These are phyloP conservation scores for Nephrotoma appendiculata DNA, from an alignment of 2,888 invertebrate species.

Conservation along the genomic window DNA sequence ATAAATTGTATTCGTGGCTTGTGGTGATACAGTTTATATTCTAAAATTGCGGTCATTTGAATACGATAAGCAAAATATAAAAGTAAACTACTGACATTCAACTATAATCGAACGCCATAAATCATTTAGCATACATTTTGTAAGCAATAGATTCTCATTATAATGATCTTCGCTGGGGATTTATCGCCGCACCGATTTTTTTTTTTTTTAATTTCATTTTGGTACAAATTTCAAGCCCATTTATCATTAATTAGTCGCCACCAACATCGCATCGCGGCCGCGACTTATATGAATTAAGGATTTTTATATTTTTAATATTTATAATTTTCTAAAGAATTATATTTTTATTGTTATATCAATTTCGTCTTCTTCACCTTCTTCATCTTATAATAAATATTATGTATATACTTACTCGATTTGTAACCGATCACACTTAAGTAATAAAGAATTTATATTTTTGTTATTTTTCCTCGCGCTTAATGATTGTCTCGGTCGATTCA, in stretches of 20 bases:
- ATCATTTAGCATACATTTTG: neutral
- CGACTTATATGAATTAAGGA: neutral
- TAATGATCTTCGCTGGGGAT: neutral
- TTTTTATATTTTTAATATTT: neutral
- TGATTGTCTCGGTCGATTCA: neutral
- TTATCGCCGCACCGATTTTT: neutral
- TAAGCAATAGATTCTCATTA: neutral
- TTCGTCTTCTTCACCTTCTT: neutral
- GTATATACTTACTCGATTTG: neutral
- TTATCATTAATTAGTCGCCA: conserved; percentile 4
- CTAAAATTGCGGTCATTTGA: neutral
- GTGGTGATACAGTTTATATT: neutral
- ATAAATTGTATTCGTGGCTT: neutral
- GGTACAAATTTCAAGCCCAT: conserved; percentile 4
- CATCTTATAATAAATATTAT: neutral
- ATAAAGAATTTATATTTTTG: neutral
- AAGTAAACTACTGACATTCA: neutral
- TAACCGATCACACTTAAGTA: neutral
- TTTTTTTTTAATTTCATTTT: neutral
- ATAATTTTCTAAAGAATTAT: neutral
- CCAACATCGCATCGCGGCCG: neutral
- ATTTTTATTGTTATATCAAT: neutral
- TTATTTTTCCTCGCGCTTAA: neutral
- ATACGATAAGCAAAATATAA: neutral
- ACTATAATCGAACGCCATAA: neutral